These are phyloP conservation scores for Plebejus anna DNA, from an alignment of 2,888 invertebrate genomes.

Conservation along the genomic window DNA sequence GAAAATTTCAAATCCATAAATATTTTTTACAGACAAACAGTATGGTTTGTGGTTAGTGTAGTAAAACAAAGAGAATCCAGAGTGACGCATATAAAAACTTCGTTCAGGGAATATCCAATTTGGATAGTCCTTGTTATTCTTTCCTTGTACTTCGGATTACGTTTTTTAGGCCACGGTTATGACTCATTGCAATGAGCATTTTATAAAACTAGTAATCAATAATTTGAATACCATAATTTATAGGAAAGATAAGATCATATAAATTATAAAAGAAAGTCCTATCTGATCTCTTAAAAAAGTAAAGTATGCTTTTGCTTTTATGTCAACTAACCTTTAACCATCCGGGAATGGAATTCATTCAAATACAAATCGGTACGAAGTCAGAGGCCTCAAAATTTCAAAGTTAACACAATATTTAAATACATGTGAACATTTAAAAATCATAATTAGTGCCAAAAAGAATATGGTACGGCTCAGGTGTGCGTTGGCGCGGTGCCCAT, in stretches of 20 bases:
- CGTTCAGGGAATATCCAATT: background rate
- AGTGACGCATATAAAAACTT: background rate
- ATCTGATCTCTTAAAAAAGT: no score
- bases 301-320: no score
- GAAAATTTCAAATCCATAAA: background rate
- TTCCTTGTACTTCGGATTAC: background rate
- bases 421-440: conserved; percentile 50
- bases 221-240: no score
- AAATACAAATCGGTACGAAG: background rate
- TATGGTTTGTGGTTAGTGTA: background rate
- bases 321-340: background rate
- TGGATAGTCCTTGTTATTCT: background rate
- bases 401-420: conserved; percentile 11
- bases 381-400: background rate
- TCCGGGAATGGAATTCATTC: background rate
- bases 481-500: conserved; percentile 68
- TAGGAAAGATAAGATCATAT: no score
- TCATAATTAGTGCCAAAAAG: conserved; percentile 67
- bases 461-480: conserved; percentile 65
- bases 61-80: background rate
- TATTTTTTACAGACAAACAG: background rate
- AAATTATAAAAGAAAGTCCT: no score
- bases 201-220: no score
- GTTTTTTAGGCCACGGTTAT: background rate
- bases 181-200: background rate